Percentiles rank a stretch among this genome's conserved stretches.
Conservation (phyloP, 2,888 invertebrate species). For the Octodonta nipae region DNA sequence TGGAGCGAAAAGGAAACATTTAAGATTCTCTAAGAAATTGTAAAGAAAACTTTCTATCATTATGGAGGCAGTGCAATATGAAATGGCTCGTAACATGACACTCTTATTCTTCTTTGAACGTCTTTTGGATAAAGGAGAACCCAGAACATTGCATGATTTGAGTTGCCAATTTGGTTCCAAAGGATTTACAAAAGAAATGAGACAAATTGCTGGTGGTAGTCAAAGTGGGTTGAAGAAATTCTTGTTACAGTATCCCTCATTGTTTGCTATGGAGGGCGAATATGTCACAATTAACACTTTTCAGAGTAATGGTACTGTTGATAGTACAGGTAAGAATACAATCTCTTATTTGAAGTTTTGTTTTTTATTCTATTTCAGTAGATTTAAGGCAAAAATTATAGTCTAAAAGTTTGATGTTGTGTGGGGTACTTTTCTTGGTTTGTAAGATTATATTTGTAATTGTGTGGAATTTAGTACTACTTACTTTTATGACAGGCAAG, state of each 20-base stretch:
- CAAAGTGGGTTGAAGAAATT: slow-evolving; percentile 95
- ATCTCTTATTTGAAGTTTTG: too few species aligned
- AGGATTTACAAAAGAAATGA: slow-evolving; percentile 97
- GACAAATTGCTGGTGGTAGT: slow-evolving; percentile 87
- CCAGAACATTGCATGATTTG: slow-evolving; percentile 90
- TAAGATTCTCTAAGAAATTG: too few species aligned
- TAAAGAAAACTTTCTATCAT: too few species aligned
- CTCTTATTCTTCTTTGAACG: slow-evolving; percentile 97
- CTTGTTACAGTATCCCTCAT: slow-evolving; percentile 86
- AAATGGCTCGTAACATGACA: slow-evolving; percentile 86
- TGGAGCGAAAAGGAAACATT: too few species aligned
- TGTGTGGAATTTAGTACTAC: too few species aligned
- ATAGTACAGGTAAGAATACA: slow-evolving; percentile 37
- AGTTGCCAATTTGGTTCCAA: slow-evolving; percentile 98
- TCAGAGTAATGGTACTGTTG: slow-evolving; percentile 48
- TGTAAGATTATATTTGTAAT: too few species aligned
- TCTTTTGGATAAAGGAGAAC: slow-evolving; percentile 90
- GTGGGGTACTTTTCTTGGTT: too few species aligned
- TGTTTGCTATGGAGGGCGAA: slow-evolving; percentile 90
- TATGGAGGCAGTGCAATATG: slow-evolving; percentile 90
- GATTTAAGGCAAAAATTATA: too few species aligned
- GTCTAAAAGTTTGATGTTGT: too few species aligned
- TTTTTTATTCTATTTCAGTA: too few species aligned
- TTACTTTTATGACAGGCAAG: too few species aligned
- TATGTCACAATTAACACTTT: slow-evolving; percentile 75